Evolutionary conservation across 2,113 vertebrate genomes (phyloP).

Genomic region (Notothenia coriiceps): DNA sequence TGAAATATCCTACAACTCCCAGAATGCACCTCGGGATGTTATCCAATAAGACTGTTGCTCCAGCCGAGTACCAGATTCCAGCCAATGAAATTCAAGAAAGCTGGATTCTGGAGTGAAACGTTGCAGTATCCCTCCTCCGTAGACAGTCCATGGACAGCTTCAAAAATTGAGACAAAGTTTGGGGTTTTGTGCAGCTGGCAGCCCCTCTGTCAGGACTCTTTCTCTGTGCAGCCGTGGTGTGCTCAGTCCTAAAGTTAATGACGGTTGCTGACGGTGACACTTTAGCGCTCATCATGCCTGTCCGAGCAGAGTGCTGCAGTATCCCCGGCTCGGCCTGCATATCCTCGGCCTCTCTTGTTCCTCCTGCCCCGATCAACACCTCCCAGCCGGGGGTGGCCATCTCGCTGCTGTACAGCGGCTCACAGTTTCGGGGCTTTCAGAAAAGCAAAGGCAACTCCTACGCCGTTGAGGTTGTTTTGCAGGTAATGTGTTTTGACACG

Average conservation of each 20-base stretch:
- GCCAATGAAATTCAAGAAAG: conserved; percentile 72
- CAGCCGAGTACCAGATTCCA: not conserved
- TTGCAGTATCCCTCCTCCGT: not conserved
- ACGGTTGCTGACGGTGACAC: conserved; percentile 73
- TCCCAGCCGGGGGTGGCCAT: conserved; percentile 93
- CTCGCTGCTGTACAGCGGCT: conserved; percentile 94
- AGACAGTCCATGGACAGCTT: conserved; percentile 12
- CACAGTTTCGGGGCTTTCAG: conserved; percentile 95
- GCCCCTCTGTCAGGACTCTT: not conserved
- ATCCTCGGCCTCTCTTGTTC: conserved; percentile 89
- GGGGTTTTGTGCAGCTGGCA: not conserved
- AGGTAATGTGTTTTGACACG: conserved; percentile 81
- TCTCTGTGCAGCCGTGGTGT: not conserved
- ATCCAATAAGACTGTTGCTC: conserved; percentile 61
- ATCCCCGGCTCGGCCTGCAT: conserved; percentile 80
- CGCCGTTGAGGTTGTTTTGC: conserved; percentile 96
- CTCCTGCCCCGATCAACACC: conserved; percentile 95
- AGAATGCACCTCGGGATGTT: conserved; percentile 11
- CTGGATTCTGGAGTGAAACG: conserved; percentile 38
- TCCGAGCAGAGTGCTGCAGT: conserved; percentile 88
- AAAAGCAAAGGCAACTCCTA: conserved; percentile 98
- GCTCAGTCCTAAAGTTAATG: conserved; percentile 53
- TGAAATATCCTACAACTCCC: conserved; percentile 46
- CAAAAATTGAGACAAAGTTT: conserved; percentile 40
- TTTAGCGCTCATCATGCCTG: conserved; percentile 89